A percentile compares a stretch with the other conserved stretches of the same genome.
These are phyloP conservation scores for Tenthredo mesomela DNA, from an alignment of 2,888 invertebrate species.

Conservation along the genomic window DNA sequence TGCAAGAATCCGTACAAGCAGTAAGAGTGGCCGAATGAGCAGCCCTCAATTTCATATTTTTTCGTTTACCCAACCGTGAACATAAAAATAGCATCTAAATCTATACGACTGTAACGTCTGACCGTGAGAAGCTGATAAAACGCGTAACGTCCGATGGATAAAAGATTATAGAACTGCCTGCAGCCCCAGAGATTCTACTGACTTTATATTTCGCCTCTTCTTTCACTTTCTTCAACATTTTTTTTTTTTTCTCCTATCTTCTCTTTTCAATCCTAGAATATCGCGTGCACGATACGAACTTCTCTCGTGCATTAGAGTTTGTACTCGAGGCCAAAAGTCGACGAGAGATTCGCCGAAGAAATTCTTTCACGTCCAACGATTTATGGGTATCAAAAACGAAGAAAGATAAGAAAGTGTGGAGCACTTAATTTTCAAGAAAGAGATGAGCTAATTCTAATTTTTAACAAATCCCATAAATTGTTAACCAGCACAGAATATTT, in stretches of 20 bases:
- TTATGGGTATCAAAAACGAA: background rate
- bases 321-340: background rate
- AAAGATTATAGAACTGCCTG: conserved; percentile 8
- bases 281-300: background rate
- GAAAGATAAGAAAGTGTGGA: background rate
- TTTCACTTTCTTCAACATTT: background rate
- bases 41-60: conserved; percentile 11
- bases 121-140: conserved; percentile 8
- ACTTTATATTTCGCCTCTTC: background rate
- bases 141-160: conserved; percentile 1
- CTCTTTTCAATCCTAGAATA: conserved; percentile 14
- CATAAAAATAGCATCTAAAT: conserved; percentile 21
- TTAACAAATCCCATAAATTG: background rate
- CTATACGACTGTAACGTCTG: background rate
- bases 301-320: background rate
- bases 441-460: background rate
- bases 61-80: background rate
- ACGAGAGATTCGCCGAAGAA: background rate
- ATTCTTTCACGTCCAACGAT: background rate
- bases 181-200: background rate
- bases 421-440: background rate
- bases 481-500: background rate
- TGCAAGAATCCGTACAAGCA: background rate
- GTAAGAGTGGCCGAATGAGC: background rate
- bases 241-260: background rate